These are phyloP conservation scores for Plusia festucae DNA, from an alignment of 2,888 invertebrate species.

Conservation along the genomic window DNA sequence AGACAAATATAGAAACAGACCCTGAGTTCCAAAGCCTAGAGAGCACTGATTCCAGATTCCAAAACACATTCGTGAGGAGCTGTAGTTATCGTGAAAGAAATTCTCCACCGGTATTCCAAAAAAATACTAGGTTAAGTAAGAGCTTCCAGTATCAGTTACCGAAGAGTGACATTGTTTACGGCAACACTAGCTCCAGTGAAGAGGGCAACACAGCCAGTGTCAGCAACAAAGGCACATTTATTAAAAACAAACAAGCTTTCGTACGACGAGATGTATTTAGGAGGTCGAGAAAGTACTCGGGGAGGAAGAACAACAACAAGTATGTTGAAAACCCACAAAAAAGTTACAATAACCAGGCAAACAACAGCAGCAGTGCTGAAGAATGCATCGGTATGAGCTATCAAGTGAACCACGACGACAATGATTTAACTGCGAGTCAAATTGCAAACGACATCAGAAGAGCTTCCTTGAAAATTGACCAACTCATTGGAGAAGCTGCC, in stretches of 20 bases:
- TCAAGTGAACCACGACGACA: constrained; percentile 88
- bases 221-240: constrained; percentile 87
- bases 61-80: constrained; percentile 85
- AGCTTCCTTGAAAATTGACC: constrained; percentile 89
- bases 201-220: constrained; percentile 82
- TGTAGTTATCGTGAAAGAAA: constrained; percentile 87
- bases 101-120: constrained; percentile 86
- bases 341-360: constrained; percentile 75
- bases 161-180: constrained; percentile 82
- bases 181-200: constrained; percentile 87
- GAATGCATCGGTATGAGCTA: constrained; percentile 86
- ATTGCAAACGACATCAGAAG: constrained; percentile 88
- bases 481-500: constrained; percentile 83
- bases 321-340: constrained; percentile 77
- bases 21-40: constrained; percentile 88
- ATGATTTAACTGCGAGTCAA: constrained; percentile 88
- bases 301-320: constrained; percentile 82
- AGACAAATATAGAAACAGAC: constrained; percentile 87
- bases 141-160: constrained; percentile 88
- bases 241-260: constrained; percentile 89
- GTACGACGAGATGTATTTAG: constrained; percentile 86
- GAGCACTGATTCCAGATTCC: constrained; percentile 86
- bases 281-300: constrained; percentile 86
- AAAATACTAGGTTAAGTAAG: constrained; percentile 87
- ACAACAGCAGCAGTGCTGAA: constrained; percentile 85